Conservation (phyloP, 2,797 vertebrate genomes). For the Tiaroga cobitis region DNA sequence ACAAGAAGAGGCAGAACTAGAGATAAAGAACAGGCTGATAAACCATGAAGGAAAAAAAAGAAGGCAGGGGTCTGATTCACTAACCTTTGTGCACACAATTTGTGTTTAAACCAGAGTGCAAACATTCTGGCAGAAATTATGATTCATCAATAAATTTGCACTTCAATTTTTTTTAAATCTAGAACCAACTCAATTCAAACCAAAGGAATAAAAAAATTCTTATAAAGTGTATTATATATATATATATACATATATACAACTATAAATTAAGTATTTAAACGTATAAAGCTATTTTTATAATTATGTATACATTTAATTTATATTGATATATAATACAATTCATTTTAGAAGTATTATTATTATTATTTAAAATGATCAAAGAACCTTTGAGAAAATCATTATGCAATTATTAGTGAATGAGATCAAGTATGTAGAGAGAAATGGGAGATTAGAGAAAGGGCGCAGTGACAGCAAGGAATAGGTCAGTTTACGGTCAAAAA, state of each 20-base stretch:
- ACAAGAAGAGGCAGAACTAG: not conserved
- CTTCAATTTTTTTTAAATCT: not conserved
- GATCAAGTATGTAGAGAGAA: constrained; percentile 36
- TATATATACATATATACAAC: no score
- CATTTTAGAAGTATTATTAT: not conserved
- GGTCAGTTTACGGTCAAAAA: constrained; percentile 35
- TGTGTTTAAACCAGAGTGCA: not conserved
- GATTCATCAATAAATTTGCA: not conserved
- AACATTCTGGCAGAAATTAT: no score
- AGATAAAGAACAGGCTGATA: not conserved
- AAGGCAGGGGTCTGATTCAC: constrained; percentile 30
- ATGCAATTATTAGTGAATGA: constrained; percentile 6
- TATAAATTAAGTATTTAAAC: no score
- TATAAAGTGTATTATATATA: no score
- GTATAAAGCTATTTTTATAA: no score
- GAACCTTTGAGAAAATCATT: not conserved
- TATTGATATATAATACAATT: not conserved
- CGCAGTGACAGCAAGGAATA: not conserved
- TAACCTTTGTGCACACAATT: not conserved
- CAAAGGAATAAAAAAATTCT: not conserved
- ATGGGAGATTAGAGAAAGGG: constrained; percentile 24
- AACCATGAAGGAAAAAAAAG: not conserved
- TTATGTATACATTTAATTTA: not conserved
- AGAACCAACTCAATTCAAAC: not conserved
- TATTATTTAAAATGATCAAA: not conserved